A percentile compares a stretch with the other conserved stretches of the same genome.
phyloP scores from a whole-genome alignment of 2,113 vertebrate genomes.

The Cottus gobio region DNA sequence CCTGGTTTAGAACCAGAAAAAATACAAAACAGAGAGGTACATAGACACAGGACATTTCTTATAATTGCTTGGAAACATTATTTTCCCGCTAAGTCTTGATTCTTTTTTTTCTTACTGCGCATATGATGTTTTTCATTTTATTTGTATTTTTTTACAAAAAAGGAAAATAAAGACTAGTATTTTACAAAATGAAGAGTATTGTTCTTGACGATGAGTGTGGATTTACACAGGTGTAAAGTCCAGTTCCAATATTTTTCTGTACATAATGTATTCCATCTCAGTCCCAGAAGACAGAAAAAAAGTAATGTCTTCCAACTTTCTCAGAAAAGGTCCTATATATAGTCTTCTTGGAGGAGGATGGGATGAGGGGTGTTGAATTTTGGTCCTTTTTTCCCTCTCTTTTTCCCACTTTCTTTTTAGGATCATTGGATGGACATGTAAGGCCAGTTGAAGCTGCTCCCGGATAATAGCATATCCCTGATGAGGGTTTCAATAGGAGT shows the following conservation, averaged over 20 bases:
- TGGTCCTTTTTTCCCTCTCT: conserved; percentile 83
- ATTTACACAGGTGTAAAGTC: conserved; percentile 94
- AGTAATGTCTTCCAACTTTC: conserved; percentile 83
- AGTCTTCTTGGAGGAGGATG: conserved; percentile 84
- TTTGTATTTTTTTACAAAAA: conserved; percentile 88
- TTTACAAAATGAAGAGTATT: conserved; percentile 99
- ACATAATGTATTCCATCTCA: conserved; percentile 96
- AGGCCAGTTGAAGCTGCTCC: conserved; percentile 99
- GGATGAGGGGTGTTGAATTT: conserved; percentile 79
- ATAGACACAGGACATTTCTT: conserved; percentile 99
- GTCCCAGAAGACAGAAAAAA: conserved; percentile 87
- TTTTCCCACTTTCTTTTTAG: conserved; percentile 86
- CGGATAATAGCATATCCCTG: conserved; percentile 99
- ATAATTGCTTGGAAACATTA: conserved; percentile 99
- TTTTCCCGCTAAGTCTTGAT: conserved; percentile 97
- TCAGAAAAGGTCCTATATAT: conserved; percentile 87
- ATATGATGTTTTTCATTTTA: conserved; percentile 94
- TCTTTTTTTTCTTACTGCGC: conserved; percentile 95
- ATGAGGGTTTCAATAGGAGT: conserved; percentile 99
- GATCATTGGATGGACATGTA: conserved; percentile 99
- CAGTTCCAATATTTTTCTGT: conserved; percentile 94
- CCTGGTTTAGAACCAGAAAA: conserved; percentile 99
- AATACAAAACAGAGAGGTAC: conserved; percentile 99
- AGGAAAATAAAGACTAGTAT: conserved; percentile 99
- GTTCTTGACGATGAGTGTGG: conserved; percentile 90